Evolutionary conservation across 2,113 vertebrate genomes (phyloP).

Genomic region (Thamnaconus septentrionalis): DNA sequence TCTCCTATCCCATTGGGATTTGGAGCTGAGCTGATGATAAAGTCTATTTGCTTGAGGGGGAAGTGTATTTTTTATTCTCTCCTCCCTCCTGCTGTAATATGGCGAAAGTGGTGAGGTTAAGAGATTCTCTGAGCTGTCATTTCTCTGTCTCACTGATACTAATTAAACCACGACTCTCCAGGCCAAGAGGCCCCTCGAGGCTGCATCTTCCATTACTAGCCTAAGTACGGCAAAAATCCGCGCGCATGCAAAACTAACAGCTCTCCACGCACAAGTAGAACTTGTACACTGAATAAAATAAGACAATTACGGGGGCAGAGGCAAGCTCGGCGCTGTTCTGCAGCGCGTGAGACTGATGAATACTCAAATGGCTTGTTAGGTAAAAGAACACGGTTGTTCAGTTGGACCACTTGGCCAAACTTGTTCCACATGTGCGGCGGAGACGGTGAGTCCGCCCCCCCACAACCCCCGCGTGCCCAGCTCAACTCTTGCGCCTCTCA

Average conservation of each 20-base stretch:
- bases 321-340: slow-evolving; percentile 43
- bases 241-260: slow-evolving; percentile 56
- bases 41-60: slow-evolving; percentile 38
- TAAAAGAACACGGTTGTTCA: slow-evolving; percentile 47
- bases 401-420: slow-evolving; percentile 41
- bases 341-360: slow-evolving; percentile 58
- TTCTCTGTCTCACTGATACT: slow-evolving; percentile 69
- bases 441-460: slow-evolving; percentile 31
- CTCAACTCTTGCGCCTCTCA: slow-evolving; percentile 53
- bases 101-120: slow-evolving; percentile 63
- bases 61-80: slow-evolving; percentile 62
- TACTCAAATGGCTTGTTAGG: slow-evolving; percentile 65
- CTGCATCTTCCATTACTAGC: slow-evolving; percentile 67
- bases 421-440: slow-evolving; percentile 38
- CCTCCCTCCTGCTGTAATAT: slow-evolving; percentile 46
- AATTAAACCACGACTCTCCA: slow-evolving; percentile 75
- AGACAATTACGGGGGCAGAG: slow-evolving; percentile 47
- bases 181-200: slow-evolving; percentile 66
- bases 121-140: slow-evolving; percentile 67
- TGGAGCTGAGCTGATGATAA: slow-evolving; percentile 26
- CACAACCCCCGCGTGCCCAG: slow-evolving; percentile 9
- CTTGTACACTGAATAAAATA: slow-evolving; percentile 49
- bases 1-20: slow-evolving; percentile 11
- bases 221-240: slow-evolving; percentile 60
- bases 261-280: slow-evolving; percentile 43